Conservation (phyloP, 2,888 invertebrate species). For the Zhuqinia jingwanae region DNA sequence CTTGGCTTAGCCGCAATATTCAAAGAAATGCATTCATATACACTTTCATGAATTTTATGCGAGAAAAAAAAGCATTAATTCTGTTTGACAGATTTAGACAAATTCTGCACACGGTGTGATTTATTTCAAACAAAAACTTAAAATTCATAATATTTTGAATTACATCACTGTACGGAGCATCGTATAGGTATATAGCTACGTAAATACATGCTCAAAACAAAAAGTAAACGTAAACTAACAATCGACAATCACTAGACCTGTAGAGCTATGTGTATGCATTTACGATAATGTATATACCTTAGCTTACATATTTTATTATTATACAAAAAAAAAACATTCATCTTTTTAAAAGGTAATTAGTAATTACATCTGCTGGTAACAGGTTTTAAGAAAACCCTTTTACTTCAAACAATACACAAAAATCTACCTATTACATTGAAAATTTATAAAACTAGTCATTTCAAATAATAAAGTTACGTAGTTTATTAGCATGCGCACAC, state of each 20-base stretch:
- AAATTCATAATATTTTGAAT: not conserved
- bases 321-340: conserved; percentile 4
- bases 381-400: conserved; percentile 21
- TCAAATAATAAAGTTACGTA: conserved; percentile 14
- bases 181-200: too few relatives aligned
- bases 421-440: too few relatives aligned
- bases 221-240: not conserved
- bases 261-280: not conserved
- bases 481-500: not conserved
- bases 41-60: not conserved
- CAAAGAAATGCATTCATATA: too few relatives aligned
- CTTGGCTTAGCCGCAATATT: too few relatives aligned
- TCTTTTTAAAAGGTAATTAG: conserved; percentile 12
- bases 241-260: not conserved
- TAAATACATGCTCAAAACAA: not conserved
- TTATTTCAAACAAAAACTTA: conserved; percentile 34
- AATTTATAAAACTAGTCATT: conserved; percentile 29
- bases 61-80: not conserved
- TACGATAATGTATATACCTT: not conserved
- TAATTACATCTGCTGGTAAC: conserved; percentile 16
- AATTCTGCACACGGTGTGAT: conserved; percentile 16
- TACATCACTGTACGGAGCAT: conserved; percentile 12
- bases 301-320: not conserved
- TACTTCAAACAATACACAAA: too few relatives aligned
- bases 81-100: not conserved